Percentiles rank a stretch among this genome's conserved stretches.
Conservation (phyloP, 2,888 invertebrate species). For the Aleiodes testaceus region DNA sequence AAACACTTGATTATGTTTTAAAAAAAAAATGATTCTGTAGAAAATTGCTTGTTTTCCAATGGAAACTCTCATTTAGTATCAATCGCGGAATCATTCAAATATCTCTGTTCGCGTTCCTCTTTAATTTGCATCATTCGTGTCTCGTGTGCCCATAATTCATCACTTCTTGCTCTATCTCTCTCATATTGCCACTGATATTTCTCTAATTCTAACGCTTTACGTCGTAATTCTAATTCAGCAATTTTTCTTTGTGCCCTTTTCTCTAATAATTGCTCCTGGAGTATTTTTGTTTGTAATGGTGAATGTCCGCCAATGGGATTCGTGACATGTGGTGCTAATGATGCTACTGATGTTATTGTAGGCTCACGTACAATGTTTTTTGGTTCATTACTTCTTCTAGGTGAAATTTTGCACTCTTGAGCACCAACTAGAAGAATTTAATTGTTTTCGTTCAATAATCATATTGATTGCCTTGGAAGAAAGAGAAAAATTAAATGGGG, state of each 20-base stretch:
- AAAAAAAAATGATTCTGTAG: neutral
- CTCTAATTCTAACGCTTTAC: constrained; percentile 62
- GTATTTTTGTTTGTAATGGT: constrained; percentile 60
- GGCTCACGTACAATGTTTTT: neutral
- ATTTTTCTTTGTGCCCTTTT: constrained; percentile 58
- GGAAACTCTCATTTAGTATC: neutral
- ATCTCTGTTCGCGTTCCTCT: constrained; percentile 60
- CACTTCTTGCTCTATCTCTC: constrained; percentile 61
- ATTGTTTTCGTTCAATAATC: neutral
- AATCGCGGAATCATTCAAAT: neutral
- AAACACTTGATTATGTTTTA: constrained; percentile 15
- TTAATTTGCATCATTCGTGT: constrained; percentile 64
- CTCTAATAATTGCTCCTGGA: constrained; percentile 62
- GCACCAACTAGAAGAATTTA: constrained; percentile 17
- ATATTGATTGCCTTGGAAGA: neutral
- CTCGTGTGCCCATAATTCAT: constrained; percentile 62
- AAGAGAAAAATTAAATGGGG: neutral
- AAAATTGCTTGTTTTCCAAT: constrained; percentile 1
- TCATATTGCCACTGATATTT: constrained; percentile 63
- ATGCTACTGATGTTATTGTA: neutral
- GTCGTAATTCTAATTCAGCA: constrained; percentile 62
- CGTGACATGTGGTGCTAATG: constrained; percentile 30
- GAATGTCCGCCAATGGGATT: constrained; percentile 51
- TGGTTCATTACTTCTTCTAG: constrained; percentile 1
- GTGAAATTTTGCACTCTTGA: constrained; percentile 1